Base-by-base conservation (phyloP, 2,113 vertebrate genomes). In the Ptyas mucosa region DNA sequence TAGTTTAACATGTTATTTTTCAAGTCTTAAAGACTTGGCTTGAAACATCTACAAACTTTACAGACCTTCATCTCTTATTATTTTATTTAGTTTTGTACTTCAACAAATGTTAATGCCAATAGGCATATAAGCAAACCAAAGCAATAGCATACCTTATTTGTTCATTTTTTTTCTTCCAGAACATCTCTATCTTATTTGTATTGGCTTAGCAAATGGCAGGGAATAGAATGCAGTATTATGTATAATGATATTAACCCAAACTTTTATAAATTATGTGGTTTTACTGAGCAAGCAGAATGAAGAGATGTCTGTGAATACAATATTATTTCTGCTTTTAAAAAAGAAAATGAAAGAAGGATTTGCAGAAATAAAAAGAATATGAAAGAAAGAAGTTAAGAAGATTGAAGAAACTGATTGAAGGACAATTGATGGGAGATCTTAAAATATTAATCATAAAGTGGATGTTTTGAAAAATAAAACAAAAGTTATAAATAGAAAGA, bases 181-280 rank as follows among this genome's bases (percentile, higher is more conserved):
- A 92, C 61, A 61, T 4, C 3, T 8, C 34, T 85, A 15, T 1
- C 21, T 0, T 85, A 90, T 14, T 87, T 91, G 39, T 86, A 1
- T n/a, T 93, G 3, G 10, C 8, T 91, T n/a, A 87, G 0, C 34
- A 91, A 8, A 87, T n/a, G 5, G 54, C 15, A 61, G 43, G 58
- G 46, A 87, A 49, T 26, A 86, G n/a, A 88, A 39, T 54, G 29
- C 7, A 88, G 8, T n/a, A 88, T 61, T 58, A n/a, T 85, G 46
- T 29, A 91, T 89, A 93, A 52, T 94, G 87, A 81, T 93, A 51
- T 89, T 53, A 3, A 43, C 88, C 85, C 20, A 90, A 46, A 61
- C 2, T 58, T 92, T 21, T 93, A 21, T 15, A 6, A 51, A 88
- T 90, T 89, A 1, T 4, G 55, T 57, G 54, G 20, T 58, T 89